Conservation (phyloP, 2,113 vertebrate genomes). For the Antigone vipio region DNA sequence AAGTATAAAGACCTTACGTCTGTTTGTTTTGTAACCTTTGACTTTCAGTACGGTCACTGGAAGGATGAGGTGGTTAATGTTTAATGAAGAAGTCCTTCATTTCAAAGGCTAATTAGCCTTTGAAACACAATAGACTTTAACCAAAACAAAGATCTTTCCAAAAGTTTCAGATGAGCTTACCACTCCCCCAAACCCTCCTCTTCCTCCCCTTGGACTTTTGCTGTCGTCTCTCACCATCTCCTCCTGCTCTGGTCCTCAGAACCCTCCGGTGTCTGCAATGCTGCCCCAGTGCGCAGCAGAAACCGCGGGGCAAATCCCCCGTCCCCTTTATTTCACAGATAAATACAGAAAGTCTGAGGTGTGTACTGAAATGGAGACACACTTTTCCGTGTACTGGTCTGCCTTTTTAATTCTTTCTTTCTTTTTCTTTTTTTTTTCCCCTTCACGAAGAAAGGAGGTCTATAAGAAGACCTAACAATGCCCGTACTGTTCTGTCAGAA, state of each 20-base stretch:
- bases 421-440: neutral
- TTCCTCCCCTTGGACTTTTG: neutral
- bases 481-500: conserved; percentile 56
- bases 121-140: neutral
- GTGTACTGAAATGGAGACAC: neutral
- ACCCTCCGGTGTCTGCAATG: neutral
- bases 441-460: neutral
- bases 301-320: rapidly evolving
- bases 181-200: neutral
- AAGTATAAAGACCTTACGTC: neutral
- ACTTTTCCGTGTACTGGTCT: neutral
- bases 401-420: neutral
- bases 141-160: neutral
- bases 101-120: neutral
- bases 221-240: neutral
- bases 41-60: neutral
- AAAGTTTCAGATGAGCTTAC: neutral
- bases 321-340: neutral
- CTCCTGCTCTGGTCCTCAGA: neutral
- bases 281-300: neutral
- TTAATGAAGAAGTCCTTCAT: neutral
- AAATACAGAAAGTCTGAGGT: neutral
- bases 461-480: conserved; percentile 54
- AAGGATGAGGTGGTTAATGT: neutral
- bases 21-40: neutral